Percentiles rank a stretch among this genome's conserved stretches.
phyloP scores from a whole-genome alignment of 2,113 vertebrate genomes.

The Elachura formosa region DNA sequence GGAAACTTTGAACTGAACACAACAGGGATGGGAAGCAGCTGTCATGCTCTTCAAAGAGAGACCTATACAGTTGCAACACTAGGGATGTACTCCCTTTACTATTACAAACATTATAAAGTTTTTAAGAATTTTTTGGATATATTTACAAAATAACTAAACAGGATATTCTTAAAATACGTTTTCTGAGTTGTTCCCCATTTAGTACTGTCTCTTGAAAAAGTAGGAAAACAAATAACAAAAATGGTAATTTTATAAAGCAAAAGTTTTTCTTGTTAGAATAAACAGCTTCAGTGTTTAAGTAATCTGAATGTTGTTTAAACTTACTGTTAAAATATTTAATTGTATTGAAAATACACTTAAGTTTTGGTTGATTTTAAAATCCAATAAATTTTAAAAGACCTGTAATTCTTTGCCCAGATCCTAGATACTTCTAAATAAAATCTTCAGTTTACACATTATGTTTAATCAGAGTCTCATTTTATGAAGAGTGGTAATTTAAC shows the following conservation, averaged over 20 bases:
- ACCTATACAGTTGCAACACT: not conserved
- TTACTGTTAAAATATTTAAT: not conserved
- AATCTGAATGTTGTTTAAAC: not conserved
- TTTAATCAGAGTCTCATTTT: not conserved
- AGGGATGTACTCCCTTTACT: not conserved
- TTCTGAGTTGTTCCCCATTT: not conserved
- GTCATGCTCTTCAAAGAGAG: not conserved
- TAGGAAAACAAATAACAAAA: not conserved
- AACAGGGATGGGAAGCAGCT: not conserved
- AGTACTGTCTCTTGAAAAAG: not conserved
- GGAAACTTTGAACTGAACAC: not conserved
- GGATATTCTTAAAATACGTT: not conserved
- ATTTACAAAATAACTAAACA: not conserved
- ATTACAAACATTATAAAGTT: not conserved
- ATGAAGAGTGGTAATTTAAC: not conserved
- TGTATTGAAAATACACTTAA: not conserved
- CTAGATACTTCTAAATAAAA: not conserved
- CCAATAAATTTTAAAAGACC: not conserved
- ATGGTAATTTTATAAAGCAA: not conserved
- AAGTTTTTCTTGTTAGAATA: not conserved
- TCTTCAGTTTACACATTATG: not conserved
- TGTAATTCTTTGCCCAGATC: not conserved
- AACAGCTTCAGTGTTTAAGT: not conserved
- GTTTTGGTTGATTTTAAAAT: not conserved
- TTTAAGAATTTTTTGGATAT: not conserved